Conservation (phyloP, 2,888 invertebrate genomes). For the Cephus nigrinus region DNA sequence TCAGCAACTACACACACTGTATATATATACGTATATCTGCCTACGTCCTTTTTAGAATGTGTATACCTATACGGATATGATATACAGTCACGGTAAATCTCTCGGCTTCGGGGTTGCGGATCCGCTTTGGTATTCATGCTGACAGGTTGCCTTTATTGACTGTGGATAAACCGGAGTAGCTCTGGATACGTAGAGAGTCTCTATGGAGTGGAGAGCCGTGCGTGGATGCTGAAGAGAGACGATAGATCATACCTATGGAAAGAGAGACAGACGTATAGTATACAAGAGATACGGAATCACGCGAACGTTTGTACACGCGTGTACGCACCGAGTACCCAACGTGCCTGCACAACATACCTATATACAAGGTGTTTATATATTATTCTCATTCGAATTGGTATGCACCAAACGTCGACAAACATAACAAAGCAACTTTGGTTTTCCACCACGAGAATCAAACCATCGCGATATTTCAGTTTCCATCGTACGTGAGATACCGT, state of each 20-base stretch:
- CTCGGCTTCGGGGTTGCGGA: constrained; percentile 26
- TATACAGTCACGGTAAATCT: constrained; percentile 38
- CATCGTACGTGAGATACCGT: background rate
- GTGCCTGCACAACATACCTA: background rate
- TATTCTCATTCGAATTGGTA: background rate
- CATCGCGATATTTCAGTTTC: constrained; percentile 14
- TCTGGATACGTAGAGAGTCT: background rate
- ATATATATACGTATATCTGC: background rate
- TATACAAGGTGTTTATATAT: background rate
- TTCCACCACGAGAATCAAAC: constrained; percentile 40
- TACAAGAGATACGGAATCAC: background rate
- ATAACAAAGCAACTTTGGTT: constrained; percentile 32
- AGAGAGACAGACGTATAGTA: background rate
- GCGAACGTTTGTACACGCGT: background rate
- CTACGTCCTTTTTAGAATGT: background rate
- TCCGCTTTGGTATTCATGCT: constrained; percentile 58
- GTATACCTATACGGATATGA: background rate
- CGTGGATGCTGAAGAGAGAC: background rate
- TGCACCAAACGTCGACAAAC: background rate
- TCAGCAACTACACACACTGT: background rate
- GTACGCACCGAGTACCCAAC: background rate
- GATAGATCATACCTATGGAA: background rate
- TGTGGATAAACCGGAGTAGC: constrained; percentile 49
- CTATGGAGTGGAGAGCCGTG: background rate
- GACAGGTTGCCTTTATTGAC: constrained; percentile 62